phyloP scores from a whole-genome alignment of 2,113 vertebrate species.

The Saccopteryx leptura region DNA sequence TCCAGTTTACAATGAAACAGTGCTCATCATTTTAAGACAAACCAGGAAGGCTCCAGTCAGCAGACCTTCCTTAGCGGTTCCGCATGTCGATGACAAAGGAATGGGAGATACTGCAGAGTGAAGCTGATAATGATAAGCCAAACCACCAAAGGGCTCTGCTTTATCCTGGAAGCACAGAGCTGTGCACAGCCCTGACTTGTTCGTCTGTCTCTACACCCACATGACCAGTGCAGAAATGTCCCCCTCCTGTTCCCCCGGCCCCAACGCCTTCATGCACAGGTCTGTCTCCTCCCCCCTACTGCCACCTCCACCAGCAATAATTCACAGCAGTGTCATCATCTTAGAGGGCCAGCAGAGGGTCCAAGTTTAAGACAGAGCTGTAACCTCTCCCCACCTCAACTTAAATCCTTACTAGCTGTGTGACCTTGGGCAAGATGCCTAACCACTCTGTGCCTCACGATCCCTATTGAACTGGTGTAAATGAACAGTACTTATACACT shows the following conservation, averaged over 20 bases:
- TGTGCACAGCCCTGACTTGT: background rate
- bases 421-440: background rate
- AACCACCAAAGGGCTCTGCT: background rate
- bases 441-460: background rate
- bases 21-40: background rate
- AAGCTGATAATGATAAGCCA: background rate
- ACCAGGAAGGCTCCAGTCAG: background rate
- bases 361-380: background rate
- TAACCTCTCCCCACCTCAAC: background rate
- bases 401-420: background rate
- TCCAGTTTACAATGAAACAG: background rate
- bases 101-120: background rate
- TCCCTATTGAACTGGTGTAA: background rate
- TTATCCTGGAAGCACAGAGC: background rate
- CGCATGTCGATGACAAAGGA: background rate
- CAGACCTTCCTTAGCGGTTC: background rate
- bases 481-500: background rate
- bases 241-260: background rate
- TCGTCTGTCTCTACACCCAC: background rate
- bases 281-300: background rate
- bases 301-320: background rate
- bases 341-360: background rate
- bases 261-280: accelerated
- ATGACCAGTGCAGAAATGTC: background rate
- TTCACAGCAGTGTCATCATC: background rate